Evolutionary conservation across 2,113 vertebrate species (phyloP), one percentile per base, ranked within the genome.

Genomic region (Fregata magnificens): DNA sequence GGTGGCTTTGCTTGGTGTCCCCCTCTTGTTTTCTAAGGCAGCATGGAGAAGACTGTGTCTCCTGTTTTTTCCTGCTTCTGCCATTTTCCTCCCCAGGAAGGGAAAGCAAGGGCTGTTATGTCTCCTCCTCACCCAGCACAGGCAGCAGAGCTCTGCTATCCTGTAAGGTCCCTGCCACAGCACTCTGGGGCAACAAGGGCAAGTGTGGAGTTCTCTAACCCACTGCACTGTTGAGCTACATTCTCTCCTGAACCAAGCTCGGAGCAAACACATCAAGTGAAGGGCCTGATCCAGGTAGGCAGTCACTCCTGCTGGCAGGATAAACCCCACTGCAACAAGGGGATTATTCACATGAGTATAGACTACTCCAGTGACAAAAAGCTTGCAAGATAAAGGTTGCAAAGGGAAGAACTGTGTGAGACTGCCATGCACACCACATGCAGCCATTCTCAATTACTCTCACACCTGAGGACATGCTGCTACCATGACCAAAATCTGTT

Each of bases 341-440:
- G 34, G 26, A 26, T 73, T 38, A 18, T 38, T 80, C 58, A 69
- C 58, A 29, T 3, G 9, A 61, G 20, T 22, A 29, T 5, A 66
- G 58, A 26, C 40, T 58, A 4, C 47, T 74, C 34, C 36, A 21
- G 21, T 12, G 66, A 34, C 56, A 89, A 55, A 80, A 28, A 86
- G 34, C 21, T 62, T 50, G 42, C 47, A 67, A 67, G 32, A 26
- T 20, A 71, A 62, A 69, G 21, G 53, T 28, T 47, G 32, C 40
- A 50, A 71, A 82, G 44, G 50, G 17, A 87, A 70, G 72, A 86
- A 15, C 52, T 21, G 16, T 22, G 52, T 16, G 36, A 90, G 10
- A 62, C 13, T 5, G 2, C 55, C 7, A 3, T 69, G 66, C 20
- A 15, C 0, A 0, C 15, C 61, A 38, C 58, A 47, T 2, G 2